phyloP scores from a whole-genome alignment of 2,888 invertebrate species.

The Lycocerus yunnanus region DNA sequence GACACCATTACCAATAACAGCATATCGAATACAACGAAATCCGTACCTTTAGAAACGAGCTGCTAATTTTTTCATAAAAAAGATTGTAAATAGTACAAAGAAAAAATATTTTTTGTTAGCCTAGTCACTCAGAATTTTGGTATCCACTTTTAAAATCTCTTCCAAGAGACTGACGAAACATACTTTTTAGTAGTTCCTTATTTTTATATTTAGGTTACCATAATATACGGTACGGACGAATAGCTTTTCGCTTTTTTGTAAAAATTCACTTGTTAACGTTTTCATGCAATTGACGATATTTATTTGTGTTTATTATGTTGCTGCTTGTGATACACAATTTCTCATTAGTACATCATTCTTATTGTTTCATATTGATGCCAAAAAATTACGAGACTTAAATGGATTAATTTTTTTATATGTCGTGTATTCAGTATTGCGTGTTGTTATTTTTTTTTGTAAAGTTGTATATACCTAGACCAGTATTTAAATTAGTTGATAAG shows the following conservation, averaged over 20 bases:
- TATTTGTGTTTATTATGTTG: background rate
- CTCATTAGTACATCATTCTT: background rate
- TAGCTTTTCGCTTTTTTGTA: background rate
- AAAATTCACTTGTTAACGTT: background rate
- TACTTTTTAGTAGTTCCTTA: constrained; percentile 25
- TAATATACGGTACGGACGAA: constrained; percentile 4
- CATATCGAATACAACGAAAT: constrained; percentile 65
- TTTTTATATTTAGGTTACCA: constrained; percentile 22
- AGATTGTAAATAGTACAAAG: constrained; percentile 11
- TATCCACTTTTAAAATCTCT: constrained; percentile 17
- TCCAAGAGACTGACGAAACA: constrained; percentile 22
- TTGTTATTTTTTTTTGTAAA: constrained; percentile 20
- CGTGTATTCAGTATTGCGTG: constrained; percentile 26
- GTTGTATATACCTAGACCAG: constrained; percentile 23
- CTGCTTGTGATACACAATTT: background rate
- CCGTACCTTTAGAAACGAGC: constrained; percentile 60
- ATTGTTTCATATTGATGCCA: constrained; percentile 3
- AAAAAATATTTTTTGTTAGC: constrained; percentile 2
- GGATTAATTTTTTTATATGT: constrained; percentile 8
- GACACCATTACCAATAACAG: constrained; percentile 74
- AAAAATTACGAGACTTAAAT: constrained; percentile 9
- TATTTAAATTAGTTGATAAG: constrained; percentile 23
- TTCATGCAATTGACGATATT: background rate
- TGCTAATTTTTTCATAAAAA: constrained; percentile 49
- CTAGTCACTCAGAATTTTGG: constrained; percentile 8